These are phyloP conservation scores for Hydropsyche tenuis DNA, from an alignment of 1,140 invertebrate species.

Conservation along the genomic window DNA sequence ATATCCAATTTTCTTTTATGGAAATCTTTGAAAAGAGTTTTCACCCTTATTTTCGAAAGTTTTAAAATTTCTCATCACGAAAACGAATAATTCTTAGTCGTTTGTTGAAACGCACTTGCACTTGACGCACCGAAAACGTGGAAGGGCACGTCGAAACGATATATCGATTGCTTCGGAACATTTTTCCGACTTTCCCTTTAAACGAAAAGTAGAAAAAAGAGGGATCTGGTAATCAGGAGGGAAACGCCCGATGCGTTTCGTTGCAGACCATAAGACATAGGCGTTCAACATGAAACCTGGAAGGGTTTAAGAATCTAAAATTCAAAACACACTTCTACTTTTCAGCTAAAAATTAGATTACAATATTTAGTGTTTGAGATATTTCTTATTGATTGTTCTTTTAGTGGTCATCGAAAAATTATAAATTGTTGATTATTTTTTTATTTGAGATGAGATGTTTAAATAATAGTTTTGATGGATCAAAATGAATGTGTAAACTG, in stretches of 20 bases:
- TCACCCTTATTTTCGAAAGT: not conserved
- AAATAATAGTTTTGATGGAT: too few relatives aligned
- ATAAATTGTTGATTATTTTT: too few relatives aligned
- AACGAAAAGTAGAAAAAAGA: not conserved
- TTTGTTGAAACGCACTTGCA: not conserved
- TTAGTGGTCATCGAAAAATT: too few relatives aligned
- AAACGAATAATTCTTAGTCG: not conserved
- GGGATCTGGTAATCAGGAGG: slow-evolving; percentile 31
- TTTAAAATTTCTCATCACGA: not conserved
- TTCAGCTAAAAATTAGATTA: too few relatives aligned
- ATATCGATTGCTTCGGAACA: slow-evolving; percentile 29
- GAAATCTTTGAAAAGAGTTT: slow-evolving; percentile 4
- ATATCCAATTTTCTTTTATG: too few relatives aligned
- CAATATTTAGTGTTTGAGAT: too few relatives aligned
- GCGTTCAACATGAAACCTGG: slow-evolving; percentile 9
- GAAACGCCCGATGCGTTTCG: slow-evolving; percentile 34
- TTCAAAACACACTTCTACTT: too few relatives aligned
- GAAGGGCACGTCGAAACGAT: slow-evolving; percentile 20
- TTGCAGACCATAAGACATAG: slow-evolving; percentile 9
- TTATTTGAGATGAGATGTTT: too few relatives aligned
- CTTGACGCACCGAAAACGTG: slow-evolving; percentile 17
- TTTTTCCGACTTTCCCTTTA: slow-evolving; percentile 4
- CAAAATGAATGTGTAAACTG: too few relatives aligned
- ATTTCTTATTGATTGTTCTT: too few relatives aligned
- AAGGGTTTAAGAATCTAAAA: too few relatives aligned